Conservation (phyloP, 2,797 vertebrate genomes). For the Lagodon rhomboides region DNA sequence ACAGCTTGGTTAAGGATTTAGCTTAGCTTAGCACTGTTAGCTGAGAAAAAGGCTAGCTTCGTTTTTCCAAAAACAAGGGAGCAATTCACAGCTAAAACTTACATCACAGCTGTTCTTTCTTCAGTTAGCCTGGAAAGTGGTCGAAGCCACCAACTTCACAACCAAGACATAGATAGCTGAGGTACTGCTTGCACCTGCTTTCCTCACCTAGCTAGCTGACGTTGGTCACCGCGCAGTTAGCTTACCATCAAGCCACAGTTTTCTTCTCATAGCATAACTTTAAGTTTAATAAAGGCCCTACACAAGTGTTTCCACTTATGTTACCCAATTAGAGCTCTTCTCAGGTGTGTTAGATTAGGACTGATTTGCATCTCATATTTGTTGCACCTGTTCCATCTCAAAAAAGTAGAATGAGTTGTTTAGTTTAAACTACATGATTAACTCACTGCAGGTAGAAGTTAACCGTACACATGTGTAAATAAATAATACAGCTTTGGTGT, state of each 20-base stretch:
- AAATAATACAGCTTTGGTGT: background rate
- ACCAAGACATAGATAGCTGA: background rate
- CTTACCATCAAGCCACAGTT: background rate
- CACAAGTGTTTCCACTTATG: conserved; percentile 6
- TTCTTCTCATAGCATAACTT: background rate
- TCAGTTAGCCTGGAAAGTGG: background rate
- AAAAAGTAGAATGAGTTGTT: background rate
- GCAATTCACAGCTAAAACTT: background rate
- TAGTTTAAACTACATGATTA: background rate
- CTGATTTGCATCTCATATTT: background rate
- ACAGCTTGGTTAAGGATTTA: no score
- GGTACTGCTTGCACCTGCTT: no score
- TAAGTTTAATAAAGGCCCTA: background rate
- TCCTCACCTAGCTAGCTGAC: background rate
- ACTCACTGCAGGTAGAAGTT: background rate
- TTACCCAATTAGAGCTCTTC: background rate
- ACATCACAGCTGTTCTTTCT: background rate
- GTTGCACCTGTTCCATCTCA: background rate
- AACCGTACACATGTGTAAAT: background rate
- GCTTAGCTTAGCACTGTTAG: no score
- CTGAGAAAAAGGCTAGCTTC: no score
- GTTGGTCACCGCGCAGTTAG: background rate
- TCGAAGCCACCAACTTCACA: background rate
- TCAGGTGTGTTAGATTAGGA: background rate
- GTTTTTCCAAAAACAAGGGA: background rate